These are phyloP conservation scores for Cairina moschata DNA, from an alignment of 2,113 vertebrate species.

Conservation along the genomic window DNA sequence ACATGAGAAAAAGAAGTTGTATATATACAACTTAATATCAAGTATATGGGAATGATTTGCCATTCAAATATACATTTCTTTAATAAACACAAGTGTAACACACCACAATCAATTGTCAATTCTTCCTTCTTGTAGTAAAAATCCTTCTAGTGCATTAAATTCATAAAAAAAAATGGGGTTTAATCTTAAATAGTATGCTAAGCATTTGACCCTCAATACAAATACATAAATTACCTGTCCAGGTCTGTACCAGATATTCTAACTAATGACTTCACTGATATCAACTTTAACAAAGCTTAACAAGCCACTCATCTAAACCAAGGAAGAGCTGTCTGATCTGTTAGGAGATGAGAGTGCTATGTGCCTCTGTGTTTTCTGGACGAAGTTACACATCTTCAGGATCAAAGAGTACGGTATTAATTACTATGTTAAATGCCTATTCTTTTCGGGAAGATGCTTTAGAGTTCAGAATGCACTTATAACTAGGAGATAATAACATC, in stretches of 20 bases:
- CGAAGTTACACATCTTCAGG: background rate
- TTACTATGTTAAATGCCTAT: background rate
- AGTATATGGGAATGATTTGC: background rate
- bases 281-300: background rate
- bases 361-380: background rate
- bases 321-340: background rate
- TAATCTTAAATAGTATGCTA: background rate
- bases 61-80: slow-evolving; percentile 1
- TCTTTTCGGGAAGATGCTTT: background rate
- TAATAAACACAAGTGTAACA: background rate
- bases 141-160: background rate
- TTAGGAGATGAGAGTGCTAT: background rate
- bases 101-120: background rate
- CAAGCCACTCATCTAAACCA: background rate
- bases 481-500: background rate
- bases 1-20: background rate
- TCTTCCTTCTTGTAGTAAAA: background rate
- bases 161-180: background rate
- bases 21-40: too few species aligned
- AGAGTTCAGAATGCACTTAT: background rate
- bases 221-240: background rate
- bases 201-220: background rate
- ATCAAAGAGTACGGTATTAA: background rate
- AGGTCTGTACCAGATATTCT: background rate
- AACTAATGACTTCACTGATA: background rate